Base-by-base conservation (phyloP, 2,797 vertebrate genomes). In the Caiman crocodilus region DNA sequence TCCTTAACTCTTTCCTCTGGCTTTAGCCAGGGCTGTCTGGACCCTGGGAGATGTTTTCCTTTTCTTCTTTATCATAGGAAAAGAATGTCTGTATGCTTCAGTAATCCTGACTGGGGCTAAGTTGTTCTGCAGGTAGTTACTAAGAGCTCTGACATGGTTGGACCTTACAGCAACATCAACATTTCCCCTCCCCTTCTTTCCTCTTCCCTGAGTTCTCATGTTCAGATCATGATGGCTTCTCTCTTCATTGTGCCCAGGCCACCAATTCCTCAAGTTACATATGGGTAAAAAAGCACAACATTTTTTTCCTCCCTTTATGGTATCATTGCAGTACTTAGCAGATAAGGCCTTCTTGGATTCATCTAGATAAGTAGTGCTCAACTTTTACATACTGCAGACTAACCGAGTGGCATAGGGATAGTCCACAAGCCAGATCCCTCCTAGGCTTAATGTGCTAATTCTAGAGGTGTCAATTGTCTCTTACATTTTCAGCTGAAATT, bases 401-500 rank as follows among this genome's bases (percentile, higher is more conserved):
- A 50, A 50, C 9, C 11, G 42, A 50, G 42, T 50, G 9, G 42
- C 42, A 50, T 50, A 50, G 42, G 10, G 42, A 50, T 10, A 50
- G 42, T 50, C 42, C 42, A 50, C 42, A 50, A 50, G 42, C 9
- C 42, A 50, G 42, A 50, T 50, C 42, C 42, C 9, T 50, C 42
- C 42, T 50, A 50, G 42, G 42, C 9, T 10, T 50, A 10, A 50
- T 50, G 42, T 50, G n/a, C n/a, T n/a, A n/a, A 17, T n/a, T 75
- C 20, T 75, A 67, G 79, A 65, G 79, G 7, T 81, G 71, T 16
- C 64, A 56, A 9, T 84, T 1, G 0, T 69, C 60, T 42, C 67
- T 87, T 82, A 93, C 90, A 94, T 11, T 55, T 89, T 58, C 50
- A 84, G 23, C 65, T 94, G 63, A 63, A 32, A 59, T 89, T 92